Evolutionary conservation across 2,797 vertebrate species (phyloP), one percentile per base, ranked within the genome.

Genomic region (Chaetodon trifasciatus): DNA sequence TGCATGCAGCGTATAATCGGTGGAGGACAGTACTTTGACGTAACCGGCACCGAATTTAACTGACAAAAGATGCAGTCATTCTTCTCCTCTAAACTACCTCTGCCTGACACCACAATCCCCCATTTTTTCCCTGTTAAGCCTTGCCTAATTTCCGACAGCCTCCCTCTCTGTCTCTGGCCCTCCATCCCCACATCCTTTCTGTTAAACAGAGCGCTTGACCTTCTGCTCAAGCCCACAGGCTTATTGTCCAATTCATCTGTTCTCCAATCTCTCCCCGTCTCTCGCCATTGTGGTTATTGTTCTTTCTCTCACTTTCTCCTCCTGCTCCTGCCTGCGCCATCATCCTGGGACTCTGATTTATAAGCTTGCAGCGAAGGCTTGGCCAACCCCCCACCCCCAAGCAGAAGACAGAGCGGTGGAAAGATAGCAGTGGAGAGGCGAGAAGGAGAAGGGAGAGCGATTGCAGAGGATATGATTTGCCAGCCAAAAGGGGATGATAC

Each of bases 211-310:
- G 49, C 21, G 35, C 65, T 44, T 75, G 86, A 86, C 89, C 87
- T 89, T 81, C 82, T 84, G 78, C 73, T 76, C 28, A 15, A 62
- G 65, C 83, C 76, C 50, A 5, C 81, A 81, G 88, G 80, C 86
- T 93, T 87, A 86, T 90, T 88, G 90, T 90, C 78, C 76, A 78
- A 86, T 82, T 88, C 89, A 82, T 89, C 89, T 90, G 83, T 64
- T 68, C 67, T 81, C 81, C 87, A 75, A 85, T 88, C 83, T 85
- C 79, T 79, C 71, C 46, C 71, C 2, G 42, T 86, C 79, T 82
- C 65, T 73, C 16, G 12, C 72, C 68, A 76, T 82, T 74, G 83
- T 85, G 74, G 70, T 89, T 86, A 87, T 90, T 88, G 82, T 88
- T 89, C 82, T 74, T 68, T 50, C 74, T 62, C 49, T 75, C 79